Percentiles rank a stretch among this genome's conserved stretches.
Conservation (phyloP, 2,797 vertebrate genomes). For the Falco novaeseelandiae region DNA sequence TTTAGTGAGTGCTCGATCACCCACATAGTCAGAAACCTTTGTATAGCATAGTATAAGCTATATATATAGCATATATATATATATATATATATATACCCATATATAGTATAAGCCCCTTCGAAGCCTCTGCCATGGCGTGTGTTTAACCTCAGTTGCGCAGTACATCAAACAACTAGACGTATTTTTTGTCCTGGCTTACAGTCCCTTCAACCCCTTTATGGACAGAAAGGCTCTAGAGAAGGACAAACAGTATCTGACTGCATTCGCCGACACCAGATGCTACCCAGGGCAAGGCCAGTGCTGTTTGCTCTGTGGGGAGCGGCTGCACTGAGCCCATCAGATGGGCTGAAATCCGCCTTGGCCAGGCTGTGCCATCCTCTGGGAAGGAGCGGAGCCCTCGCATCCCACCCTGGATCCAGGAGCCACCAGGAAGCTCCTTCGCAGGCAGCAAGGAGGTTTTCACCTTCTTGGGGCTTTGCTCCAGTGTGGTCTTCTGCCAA, state of each 20-base stretch:
- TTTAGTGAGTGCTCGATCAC: neutral
- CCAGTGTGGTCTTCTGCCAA: neutral
- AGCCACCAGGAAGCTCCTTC: neutral
- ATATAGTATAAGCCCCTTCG: rapidly evolving
- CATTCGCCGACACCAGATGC: neutral
- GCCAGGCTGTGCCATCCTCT: neutral
- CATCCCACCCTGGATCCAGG: neutral
- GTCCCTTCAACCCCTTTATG: neutral
- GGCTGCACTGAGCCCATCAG: rapidly evolving
- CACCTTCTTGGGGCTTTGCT: neutral
- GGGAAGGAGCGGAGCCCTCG: rapidly evolving
- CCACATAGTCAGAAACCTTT: neutral
- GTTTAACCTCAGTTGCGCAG: neutral
- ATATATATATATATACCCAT: no score
- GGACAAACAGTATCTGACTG: neutral
- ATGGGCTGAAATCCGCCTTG: neutral
- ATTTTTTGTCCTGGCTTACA: neutral
- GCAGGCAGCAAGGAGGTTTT: neutral
- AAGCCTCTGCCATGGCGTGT: neutral
- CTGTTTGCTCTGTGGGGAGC: neutral
- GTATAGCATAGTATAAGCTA: no score
- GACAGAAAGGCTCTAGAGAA: neutral
- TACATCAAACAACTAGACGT: neutral
- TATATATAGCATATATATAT: no score
- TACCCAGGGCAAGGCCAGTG: neutral